A percentile compares a stretch with the other conserved stretches of the same genome.
phyloP scores from a whole-genome alignment of 2,113 vertebrate genomes.

The Spea bombifrons region DNA sequence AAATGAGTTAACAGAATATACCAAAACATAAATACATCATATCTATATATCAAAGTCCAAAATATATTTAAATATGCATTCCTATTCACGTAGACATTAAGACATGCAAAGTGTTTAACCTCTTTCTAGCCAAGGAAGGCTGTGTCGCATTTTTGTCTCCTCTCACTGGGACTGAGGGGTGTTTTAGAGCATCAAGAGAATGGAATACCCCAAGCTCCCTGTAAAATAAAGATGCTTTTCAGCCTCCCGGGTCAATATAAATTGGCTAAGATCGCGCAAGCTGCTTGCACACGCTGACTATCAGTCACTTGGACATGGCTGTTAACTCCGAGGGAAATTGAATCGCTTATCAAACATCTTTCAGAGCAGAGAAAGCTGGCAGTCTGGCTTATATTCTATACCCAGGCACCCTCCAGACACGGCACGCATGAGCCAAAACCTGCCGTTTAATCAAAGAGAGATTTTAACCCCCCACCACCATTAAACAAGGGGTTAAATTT shows the following conservation, averaged over 20 bases:
- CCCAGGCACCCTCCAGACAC: neutral
- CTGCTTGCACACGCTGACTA: slow-evolving; percentile 40
- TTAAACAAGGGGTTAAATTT: no score
- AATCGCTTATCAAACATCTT: slow-evolving; percentile 49
- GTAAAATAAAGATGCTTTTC: slow-evolving; percentile 35
- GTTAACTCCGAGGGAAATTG: slow-evolving; percentile 47
- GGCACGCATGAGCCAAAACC: neutral
- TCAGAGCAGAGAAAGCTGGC: slow-evolving; percentile 30
- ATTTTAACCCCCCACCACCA: no score
- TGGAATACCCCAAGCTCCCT: neutral
- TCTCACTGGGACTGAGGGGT: neutral
- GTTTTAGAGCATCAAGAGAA: neutral
- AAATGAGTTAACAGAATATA: no score
- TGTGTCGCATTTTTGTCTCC: neutral
- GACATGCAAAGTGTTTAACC: neutral
- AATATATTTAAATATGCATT: no score
- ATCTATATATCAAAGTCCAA: no score
- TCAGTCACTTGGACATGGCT: slow-evolving; percentile 47
- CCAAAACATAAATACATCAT: no score
- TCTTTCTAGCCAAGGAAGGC: neutral
- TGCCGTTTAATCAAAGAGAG: no score
- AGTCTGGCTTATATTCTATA: slow-evolving; percentile 35
- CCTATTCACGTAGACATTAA: no score
- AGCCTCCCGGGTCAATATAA: slow-evolving; percentile 42
- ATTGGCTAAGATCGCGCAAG: slow-evolving; percentile 37